Conservation (phyloP, 1,140 invertebrate genomes). For the Psix sp. region DNA sequence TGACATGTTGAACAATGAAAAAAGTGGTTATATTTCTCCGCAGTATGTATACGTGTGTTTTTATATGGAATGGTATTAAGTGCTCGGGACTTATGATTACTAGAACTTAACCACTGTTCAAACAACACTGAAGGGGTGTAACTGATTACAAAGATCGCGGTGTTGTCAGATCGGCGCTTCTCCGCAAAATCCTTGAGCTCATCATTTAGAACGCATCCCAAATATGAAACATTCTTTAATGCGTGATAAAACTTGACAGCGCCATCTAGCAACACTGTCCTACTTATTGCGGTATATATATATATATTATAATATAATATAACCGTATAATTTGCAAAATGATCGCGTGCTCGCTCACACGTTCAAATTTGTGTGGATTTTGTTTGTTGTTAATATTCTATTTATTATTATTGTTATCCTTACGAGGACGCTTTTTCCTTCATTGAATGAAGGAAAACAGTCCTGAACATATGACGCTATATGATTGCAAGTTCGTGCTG, state of each 20-base stretch:
- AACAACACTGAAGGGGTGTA: slow-evolving; percentile 51
- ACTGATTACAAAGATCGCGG: slow-evolving; percentile 27
- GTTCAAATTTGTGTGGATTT: slow-evolving; percentile 60
- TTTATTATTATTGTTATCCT: slow-evolving; percentile 57
- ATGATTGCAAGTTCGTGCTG: slow-evolving; percentile 56
- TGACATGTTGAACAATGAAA: slow-evolving; percentile 14
- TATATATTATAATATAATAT: slow-evolving; percentile 44
- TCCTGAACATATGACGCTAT: slow-evolving; percentile 52
- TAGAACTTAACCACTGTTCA: slow-evolving; percentile 61
- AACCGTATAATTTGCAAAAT: slow-evolving; percentile 54
- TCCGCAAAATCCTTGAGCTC: not conserved
- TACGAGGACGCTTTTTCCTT: slow-evolving; percentile 30
- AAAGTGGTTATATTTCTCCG: slow-evolving; percentile 65
- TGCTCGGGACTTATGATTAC: slow-evolving; percentile 61
- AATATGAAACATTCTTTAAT: no score
- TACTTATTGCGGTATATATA: slow-evolving; percentile 29
- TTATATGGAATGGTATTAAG: slow-evolving; percentile 67
- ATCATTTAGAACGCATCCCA: no score
- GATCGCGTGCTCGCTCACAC: slow-evolving; percentile 58
- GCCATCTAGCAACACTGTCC: slow-evolving; percentile 33
- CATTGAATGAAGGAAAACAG: slow-evolving; percentile 11
- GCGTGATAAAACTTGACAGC: no score
- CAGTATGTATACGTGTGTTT: slow-evolving; percentile 70
- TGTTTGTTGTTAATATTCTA: slow-evolving; percentile 60
- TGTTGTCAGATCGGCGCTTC: slow-evolving; percentile 21